Evolutionary conservation across 2,888 invertebrate genomes (phyloP), one percentile per base, ranked within the genome.

Genomic region (Drosophila fulvimacula): DNA sequence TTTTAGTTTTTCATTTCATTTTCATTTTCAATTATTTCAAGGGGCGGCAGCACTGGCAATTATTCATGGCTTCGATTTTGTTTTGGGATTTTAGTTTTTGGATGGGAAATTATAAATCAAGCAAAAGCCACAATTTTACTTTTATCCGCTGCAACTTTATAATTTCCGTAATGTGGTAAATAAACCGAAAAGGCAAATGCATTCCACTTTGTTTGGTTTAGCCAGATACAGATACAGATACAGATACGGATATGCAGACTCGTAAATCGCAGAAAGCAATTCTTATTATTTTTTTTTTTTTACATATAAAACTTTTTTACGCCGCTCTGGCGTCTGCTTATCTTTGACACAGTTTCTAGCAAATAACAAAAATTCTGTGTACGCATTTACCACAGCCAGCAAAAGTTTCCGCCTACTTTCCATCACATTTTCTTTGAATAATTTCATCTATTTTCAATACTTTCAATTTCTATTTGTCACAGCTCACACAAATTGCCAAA

Each of bases 101-200:
- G 44, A 13, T 69, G 88, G 75, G 75, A 82, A 88, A 85, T 80
- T 70, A 69, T 88, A 85, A 80, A 88, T 85, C 69, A 63, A 69
- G 58, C 24, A 53, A 76, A 59, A 34, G 34, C 24, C 19, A 38
- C 58, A 72, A 55, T 52, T 73, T 60, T 46, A 41, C 56, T 59
- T 82, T 66, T 55, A 64, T 67, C 67, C 53, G 56, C 59, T 55
- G 66, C 55, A 88, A 76, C 66, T 88, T 83, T 81, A 88, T 73
- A 86, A 86, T 83, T 88, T 83, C 83, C 83, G 83, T 86, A 49
- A 71, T 67, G 71, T 57, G 65, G 65, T 87, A 84, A 84, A 82
- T 82, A 73, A 80, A 69, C 57, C 52, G 19, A 34, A 36, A 19
- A 17, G 11, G 9, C 27, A 67, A 78, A 65, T 69, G 61, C 64